Evolutionary conservation across 1,140 invertebrate species (phyloP).

Genomic region (Latrodectus geometricus): DNA sequence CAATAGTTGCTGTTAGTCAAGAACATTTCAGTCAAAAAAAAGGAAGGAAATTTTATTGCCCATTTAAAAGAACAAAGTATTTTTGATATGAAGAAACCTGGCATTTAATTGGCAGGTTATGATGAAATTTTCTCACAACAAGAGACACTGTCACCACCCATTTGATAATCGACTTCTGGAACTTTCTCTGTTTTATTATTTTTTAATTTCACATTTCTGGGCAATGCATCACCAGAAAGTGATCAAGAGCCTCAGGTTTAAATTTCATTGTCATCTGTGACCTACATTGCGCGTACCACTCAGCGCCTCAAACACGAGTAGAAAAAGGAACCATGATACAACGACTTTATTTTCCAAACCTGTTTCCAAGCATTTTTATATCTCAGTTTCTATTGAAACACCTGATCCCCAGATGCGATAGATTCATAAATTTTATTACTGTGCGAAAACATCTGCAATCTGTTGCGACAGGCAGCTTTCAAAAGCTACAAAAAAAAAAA

Average conservation of each 20-base stretch:
- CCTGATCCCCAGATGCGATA: no score
- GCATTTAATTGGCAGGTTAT: neutral
- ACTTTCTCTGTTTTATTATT: conserved; percentile 8
- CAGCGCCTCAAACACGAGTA: neutral
- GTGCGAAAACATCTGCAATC: no score
- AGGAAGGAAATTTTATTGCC: neutral
- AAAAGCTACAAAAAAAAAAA: no score
- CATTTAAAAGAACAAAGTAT: neutral
- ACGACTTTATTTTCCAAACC: conserved; percentile 22
- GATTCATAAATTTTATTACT: no score
- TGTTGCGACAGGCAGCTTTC: no score
- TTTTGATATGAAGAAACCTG: neutral
- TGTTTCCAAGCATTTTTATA: neutral
- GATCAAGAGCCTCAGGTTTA: neutral
- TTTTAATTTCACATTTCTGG: neutral
- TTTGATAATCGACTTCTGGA: neutral
- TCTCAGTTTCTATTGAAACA: no score
- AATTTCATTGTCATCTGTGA: neutral
- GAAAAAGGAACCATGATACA: neutral
- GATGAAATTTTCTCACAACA: neutral
- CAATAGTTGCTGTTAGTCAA: no score
- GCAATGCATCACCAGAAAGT: neutral
- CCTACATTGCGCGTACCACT: conserved; percentile 1
- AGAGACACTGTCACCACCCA: conserved; percentile 4
- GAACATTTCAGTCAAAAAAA: no score